Evolutionary conservation across 2,113 vertebrate genomes (phyloP), one percentile per base, ranked within the genome.

Genomic region (Xerus inauris): DNA sequence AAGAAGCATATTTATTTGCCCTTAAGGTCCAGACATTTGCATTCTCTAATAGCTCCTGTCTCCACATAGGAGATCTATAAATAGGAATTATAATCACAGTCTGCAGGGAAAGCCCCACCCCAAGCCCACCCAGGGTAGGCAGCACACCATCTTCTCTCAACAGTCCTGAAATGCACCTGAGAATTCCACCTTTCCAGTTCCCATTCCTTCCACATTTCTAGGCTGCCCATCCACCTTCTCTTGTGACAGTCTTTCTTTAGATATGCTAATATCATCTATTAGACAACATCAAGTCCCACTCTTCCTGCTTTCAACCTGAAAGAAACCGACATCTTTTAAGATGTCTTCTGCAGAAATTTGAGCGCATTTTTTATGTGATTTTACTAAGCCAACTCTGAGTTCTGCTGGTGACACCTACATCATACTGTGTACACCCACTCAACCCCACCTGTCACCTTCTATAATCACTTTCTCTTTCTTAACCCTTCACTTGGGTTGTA

Each of bases 221-320:
- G 42, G 91, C 76, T 90, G 83, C 76, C 87, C 86, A 89, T 79
- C 94, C 32, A 88, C 72, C 67, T 94, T 76, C 57, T 67, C 49
- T 72, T 40, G 30, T 79, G 75, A 94, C 94, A 96, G 49, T 88
- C 95, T 97, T 97, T 96, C 97, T 97, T 97, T 97, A 97, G 97
- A 97, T 97, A 97, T 97, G 96, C 93, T 98, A 98, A 97, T 97
- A 89, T 30, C 93, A 91, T 49, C 76, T 91, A 89, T 93, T 89
- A 87, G 89, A 80, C 76, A 75, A 76, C 49, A 93, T 87, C 65
- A 80, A 95, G 71, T 95, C 87, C 97, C 95, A 95, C 95, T 96
- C 96, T 80, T 75, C 45, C 94, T 89, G 79, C 96, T 93, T 92
- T 94, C 95, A 96, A 90, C 59, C 80, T 95, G 75, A 97, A 92